Percentiles rank a stretch among this genome's conserved stretches.
These are phyloP conservation scores for Malacosoma neustria DNA, from an alignment of 2,888 invertebrate species.

Conservation along the genomic window DNA sequence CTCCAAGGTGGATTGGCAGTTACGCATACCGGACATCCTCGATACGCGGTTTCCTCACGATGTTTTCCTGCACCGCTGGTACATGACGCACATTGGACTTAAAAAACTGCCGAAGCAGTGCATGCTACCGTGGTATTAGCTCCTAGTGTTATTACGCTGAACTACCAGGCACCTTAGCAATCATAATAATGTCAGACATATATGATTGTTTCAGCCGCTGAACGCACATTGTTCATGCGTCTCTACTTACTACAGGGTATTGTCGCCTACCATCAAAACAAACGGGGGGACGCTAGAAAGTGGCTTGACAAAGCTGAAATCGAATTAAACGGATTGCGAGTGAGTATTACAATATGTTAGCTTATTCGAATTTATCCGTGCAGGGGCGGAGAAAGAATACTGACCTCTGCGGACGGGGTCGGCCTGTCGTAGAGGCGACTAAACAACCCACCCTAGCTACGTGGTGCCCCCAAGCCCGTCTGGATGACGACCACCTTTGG, in stretches of 20 bases:
- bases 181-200: too few species aligned
- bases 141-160: too few species aligned
- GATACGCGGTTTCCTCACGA: too few species aligned
- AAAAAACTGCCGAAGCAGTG: too few species aligned
- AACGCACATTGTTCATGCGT: constrained; percentile 83
- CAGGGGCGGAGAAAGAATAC: neutral
- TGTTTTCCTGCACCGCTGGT: too few species aligned
- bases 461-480: neutral
- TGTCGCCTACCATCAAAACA: constrained; percentile 85
- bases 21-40: too few species aligned
- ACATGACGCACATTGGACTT: too few species aligned
- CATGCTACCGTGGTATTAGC: too few species aligned
- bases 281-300: constrained; percentile 74
- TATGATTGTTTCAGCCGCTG: constrained; percentile 73
- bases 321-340: constrained; percentile 78
- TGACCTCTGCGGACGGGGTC: neutral
- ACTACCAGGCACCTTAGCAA: too few species aligned
- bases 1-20: too few species aligned
- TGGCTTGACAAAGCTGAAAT: constrained; percentile 77
- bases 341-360: constrained; percentile 11
- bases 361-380: neutral
- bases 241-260: constrained; percentile 87
- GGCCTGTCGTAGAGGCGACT: neutral
- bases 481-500: neutral
- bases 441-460: neutral